Evolutionary conservation across 2,797 vertebrate species (phyloP).

Genomic region (Onychomys torridus): DNA sequence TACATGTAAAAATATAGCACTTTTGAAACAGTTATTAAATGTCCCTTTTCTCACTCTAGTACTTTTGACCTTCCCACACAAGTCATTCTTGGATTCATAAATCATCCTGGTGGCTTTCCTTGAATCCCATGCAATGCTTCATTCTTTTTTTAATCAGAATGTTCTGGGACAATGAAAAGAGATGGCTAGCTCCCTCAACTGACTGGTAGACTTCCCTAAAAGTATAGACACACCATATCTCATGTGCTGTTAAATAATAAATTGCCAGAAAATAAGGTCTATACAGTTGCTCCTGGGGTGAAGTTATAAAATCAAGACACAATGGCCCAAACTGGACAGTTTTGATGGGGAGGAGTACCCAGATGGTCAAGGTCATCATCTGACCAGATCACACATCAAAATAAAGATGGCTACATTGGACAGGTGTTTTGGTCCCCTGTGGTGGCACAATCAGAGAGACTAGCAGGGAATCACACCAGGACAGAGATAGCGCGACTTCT

Average conservation of each 20-base stretch:
- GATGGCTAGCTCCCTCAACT: not conserved
- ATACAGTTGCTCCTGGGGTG: not conserved
- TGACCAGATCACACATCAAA: not conserved
- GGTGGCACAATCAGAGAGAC: not conserved
- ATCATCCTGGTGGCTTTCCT: not conserved
- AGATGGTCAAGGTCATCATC: not conserved
- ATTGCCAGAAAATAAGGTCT: conserved; percentile 20
- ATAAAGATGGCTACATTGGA: not conserved
- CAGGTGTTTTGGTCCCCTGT: not conserved
- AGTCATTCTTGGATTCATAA: conserved; percentile 44
- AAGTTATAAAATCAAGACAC: conserved; percentile 47
- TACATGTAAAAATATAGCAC: conserved; percentile 8
- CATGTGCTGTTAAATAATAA: not conserved
- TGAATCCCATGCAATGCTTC: not conserved
- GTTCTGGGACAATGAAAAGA: not conserved
- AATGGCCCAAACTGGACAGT: not conserved
- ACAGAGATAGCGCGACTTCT: not conserved
- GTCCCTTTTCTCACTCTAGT: not conserved
- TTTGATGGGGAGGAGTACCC: not conserved
- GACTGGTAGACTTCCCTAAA: not conserved
- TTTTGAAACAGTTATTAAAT: conserved; percentile 37
- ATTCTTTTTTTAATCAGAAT: not conserved
- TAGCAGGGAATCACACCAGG: not conserved
- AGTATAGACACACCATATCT: not conserved
- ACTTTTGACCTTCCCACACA: conserved; percentile 4